Evolutionary conservation across 2,888 invertebrate genomes (phyloP), one percentile per base, ranked within the genome.

Genomic region (Achlya flavicornis): DNA sequence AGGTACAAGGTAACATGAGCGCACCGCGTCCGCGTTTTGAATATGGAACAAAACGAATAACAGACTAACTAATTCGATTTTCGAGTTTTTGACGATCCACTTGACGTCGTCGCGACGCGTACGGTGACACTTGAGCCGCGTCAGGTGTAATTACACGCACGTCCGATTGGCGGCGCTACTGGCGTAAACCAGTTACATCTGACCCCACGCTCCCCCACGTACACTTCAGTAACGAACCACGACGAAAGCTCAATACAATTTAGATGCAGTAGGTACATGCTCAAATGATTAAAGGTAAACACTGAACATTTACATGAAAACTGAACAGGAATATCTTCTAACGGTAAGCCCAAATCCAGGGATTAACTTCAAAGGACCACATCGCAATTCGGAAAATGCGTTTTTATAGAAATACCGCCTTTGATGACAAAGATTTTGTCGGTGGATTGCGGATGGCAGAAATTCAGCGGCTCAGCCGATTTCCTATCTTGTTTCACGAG

Each of bases 281-380:
- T 78, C 77, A 81, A 85, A 84, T 83, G 81, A 81, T 80, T 82
- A 79, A 77, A 74, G 73, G 79, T 73, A 80, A 83, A 46, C 46
- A 46, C 46, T 6, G 46, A 46, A 46, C 46, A 82, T 78, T 81
- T 81, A 80, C 78, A 79, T 82, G 77, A 76, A 81, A 81, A 82
- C 79, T 75, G 72, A 77, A 76, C 68, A 68, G 71, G 77, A 75
- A 83, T 80, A 78, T 78, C 75, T 72, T 73, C 74, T 76, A 78
- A 79, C 76, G 74, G 78, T 75, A 74, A 79, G 77, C 82, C 83
- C 84, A 81, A 90, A 91, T 88, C 89, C 87, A 80, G 69, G 91
- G 91, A 92, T 92, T 92, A 91, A 90, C 89, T 86, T 92, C 90
- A 92, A 92, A 92, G 89, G 83, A 80, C 78, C 80, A 77, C 76